Evolutionary conservation across 2,888 invertebrate genomes (phyloP).

Genomic region (Anodontia alba): DNA sequence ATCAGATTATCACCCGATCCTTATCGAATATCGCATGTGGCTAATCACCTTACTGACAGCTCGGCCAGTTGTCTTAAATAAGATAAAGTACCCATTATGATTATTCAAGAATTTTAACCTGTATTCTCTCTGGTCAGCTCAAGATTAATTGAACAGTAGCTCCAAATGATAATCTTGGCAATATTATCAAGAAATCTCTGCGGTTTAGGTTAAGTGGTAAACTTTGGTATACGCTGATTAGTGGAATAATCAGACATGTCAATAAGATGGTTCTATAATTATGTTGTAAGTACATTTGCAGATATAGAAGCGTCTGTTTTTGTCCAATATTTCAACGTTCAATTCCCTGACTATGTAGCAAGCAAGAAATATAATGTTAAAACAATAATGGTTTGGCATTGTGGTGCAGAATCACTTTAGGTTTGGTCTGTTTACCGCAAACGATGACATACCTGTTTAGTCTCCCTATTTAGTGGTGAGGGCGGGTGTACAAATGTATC

Average conservation of each 20-base stretch:
- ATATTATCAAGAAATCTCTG: background rate
- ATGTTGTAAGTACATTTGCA: background rate
- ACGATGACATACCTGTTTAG: too few species aligned
- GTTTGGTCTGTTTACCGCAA: too few species aligned
- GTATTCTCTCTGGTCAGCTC: constrained; percentile 10
- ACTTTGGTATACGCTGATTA: background rate
- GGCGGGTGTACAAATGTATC: too few species aligned
- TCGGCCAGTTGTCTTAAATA: background rate
- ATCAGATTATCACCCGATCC: constrained; percentile 1
- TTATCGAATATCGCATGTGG: constrained; percentile 7
- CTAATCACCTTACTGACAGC: constrained; percentile 14
- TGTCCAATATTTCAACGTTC: background rate
- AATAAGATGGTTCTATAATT: background rate
- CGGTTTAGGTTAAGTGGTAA: background rate
- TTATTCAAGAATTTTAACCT: constrained; percentile 6
- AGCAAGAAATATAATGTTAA: too few species aligned
- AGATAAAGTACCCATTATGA: constrained; percentile 8
- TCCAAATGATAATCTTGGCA: background rate
- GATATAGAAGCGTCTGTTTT: background rate
- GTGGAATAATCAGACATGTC: background rate
- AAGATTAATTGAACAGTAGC: background rate
- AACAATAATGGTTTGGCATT: too few species aligned
- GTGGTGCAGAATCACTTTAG: too few species aligned
- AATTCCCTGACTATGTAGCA: background rate
- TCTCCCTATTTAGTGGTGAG: too few species aligned